phyloP scores from a whole-genome alignment of 2,113 vertebrate species.

The Ia io region DNA sequence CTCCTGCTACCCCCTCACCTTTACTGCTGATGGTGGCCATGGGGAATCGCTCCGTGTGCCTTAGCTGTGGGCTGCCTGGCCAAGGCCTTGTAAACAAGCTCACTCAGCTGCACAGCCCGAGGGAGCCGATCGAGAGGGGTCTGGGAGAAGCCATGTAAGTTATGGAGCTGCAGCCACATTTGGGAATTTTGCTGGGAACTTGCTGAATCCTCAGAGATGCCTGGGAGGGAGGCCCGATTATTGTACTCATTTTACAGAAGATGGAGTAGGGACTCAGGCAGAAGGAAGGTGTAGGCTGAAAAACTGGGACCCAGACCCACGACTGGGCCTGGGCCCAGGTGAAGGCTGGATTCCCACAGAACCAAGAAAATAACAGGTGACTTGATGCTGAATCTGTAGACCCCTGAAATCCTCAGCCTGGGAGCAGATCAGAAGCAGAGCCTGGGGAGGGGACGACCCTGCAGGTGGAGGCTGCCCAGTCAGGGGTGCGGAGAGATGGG shows the following conservation, averaged over 20 bases:
- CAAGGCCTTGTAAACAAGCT: background rate
- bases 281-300: background rate
- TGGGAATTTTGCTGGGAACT: background rate
- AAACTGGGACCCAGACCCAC: background rate
- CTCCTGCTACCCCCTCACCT: no score
- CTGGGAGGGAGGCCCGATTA: background rate
- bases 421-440: background rate
- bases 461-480: background rate
- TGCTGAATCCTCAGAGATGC: background rate
- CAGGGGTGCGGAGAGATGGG: background rate
- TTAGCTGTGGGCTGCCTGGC: background rate
- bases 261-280: background rate
- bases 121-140: background rate
- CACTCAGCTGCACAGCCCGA: fast-evolving
- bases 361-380: background rate
- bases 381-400: background rate
- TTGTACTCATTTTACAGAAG: background rate
- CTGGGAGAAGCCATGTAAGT: background rate
- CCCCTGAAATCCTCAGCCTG: background rate
- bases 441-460: no score
- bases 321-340: background rate
- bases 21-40: no score
- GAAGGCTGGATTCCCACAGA: background rate
- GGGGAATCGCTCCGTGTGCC: fast-evolving
- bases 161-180: background rate